These are phyloP conservation scores for Drosophila ironensis DNA, from an alignment of 1,140 invertebrate genomes.

Conservation along the genomic window DNA sequence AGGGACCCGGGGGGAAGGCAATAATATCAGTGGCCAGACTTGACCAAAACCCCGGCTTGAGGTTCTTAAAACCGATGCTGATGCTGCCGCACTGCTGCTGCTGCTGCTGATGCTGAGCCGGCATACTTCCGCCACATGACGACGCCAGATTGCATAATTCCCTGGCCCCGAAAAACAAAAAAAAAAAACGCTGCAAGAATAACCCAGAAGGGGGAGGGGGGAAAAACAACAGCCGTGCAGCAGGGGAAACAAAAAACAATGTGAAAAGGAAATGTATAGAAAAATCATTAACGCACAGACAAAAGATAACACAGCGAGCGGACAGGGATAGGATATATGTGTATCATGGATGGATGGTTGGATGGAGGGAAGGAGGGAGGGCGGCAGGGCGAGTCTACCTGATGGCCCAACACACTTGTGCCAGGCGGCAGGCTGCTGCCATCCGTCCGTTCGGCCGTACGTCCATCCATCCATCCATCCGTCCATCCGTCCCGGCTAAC, in stretches of 20 bases:
- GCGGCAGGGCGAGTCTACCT: slow-evolving; percentile 11
- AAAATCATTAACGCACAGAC: slow-evolving; percentile 79
- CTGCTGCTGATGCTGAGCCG: slow-evolving; percentile 43
- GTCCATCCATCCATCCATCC: no score
- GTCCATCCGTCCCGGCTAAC: slow-evolving; percentile 46
- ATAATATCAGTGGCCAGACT: slow-evolving; percentile 24
- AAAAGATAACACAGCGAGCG: slow-evolving; percentile 68
- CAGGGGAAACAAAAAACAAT: slow-evolving; percentile 29
- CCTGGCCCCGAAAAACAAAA: slow-evolving; percentile 23
- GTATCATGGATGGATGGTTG: no score
- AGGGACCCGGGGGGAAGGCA: slow-evolving; percentile 14
- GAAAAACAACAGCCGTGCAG: not conserved
- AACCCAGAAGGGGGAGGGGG: slow-evolving; percentile 6
- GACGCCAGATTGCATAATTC: slow-evolving; percentile 75
- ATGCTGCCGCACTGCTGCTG: slow-evolving; percentile 39
- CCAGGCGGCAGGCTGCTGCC: slow-evolving; percentile 67
- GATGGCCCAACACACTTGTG: slow-evolving; percentile 65
- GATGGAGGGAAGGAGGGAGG: slow-evolving; percentile 1
- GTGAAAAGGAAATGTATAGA: slow-evolving; percentile 76
- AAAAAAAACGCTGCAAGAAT: slow-evolving; percentile 12
- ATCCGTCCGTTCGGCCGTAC: slow-evolving; percentile 24
- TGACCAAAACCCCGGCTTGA: slow-evolving; percentile 30
- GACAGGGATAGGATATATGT: slow-evolving; percentile 15
- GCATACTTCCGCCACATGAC: slow-evolving; percentile 60
- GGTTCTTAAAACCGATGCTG: slow-evolving; percentile 14